Conservation (phyloP, 2,113 vertebrate genomes). For the Charadrius vociferus region DNA sequence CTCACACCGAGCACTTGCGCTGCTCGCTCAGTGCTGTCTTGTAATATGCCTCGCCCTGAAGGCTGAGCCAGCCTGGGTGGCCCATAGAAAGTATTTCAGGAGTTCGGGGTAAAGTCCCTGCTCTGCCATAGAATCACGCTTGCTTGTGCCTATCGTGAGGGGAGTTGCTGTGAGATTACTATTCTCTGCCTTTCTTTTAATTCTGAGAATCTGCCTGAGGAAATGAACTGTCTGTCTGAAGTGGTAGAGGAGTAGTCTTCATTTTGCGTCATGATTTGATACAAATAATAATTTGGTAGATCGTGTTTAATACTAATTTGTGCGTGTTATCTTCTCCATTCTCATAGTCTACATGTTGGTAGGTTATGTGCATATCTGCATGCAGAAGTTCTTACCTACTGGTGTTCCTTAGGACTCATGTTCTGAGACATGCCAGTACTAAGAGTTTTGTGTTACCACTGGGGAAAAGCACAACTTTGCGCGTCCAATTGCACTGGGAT, state of each 20-base stretch:
- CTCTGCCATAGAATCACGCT: background rate
- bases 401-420: background rate
- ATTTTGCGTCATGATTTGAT: background rate
- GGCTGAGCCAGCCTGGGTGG: background rate
- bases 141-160: background rate
- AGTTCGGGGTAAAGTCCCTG: background rate
- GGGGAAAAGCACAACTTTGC: background rate
- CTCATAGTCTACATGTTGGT: background rate
- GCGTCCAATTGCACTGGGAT: background rate
- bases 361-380: background rate
- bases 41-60: background rate
- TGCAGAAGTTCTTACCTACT: background rate
- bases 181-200: background rate
- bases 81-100: background rate
- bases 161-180: background rate
- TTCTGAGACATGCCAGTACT: background rate
- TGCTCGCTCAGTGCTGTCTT: background rate
- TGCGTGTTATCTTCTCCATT: background rate
- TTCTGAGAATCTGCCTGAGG: background rate
- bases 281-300: background rate
- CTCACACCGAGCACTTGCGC: background rate
- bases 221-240: background rate
- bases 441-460: background rate
- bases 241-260: background rate
- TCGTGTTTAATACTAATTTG: background rate